Conservation (phyloP, 2,113 vertebrate genomes). For the Pithys albifrons region DNA sequence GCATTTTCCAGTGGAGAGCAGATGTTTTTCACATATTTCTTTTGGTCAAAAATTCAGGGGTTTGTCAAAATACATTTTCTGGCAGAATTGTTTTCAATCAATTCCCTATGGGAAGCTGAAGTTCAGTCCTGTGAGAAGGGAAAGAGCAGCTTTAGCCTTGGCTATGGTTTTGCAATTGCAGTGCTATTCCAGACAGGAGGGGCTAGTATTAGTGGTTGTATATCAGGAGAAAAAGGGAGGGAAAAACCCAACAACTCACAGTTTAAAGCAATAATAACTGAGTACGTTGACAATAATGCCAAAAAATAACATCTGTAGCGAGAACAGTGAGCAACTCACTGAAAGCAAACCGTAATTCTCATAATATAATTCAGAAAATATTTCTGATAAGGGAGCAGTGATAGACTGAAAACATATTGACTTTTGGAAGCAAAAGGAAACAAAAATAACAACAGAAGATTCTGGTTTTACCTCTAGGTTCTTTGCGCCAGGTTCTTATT, state of each 20-base stretch:
- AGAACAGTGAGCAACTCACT: neutral
- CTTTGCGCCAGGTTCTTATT: neutral
- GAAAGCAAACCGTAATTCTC: neutral
- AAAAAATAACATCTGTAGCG: neutral
- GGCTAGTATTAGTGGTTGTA: neutral
- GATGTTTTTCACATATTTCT: neutral
- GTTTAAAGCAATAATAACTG: neutral
- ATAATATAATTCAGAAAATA: neutral
- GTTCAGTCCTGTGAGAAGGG: neutral
- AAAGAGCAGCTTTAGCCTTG: neutral
- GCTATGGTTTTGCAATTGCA: neutral
- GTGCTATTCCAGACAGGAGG: neutral
- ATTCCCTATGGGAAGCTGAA: neutral
- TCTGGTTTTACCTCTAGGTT: neutral
- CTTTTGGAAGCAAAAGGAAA: neutral
- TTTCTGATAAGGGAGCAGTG: neutral
- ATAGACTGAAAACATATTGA: rapidly evolving
- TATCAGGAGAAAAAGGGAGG: neutral
- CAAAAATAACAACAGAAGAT: neutral
- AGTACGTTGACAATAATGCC: neutral
- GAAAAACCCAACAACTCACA: neutral
- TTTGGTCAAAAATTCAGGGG: neutral
- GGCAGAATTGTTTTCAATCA: neutral
- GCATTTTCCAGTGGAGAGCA: neutral
- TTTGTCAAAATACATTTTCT: neutral